Evolutionary conservation across 1,140 invertebrate genomes (phyloP).

Genomic region (Hermetia illucens): DNA sequence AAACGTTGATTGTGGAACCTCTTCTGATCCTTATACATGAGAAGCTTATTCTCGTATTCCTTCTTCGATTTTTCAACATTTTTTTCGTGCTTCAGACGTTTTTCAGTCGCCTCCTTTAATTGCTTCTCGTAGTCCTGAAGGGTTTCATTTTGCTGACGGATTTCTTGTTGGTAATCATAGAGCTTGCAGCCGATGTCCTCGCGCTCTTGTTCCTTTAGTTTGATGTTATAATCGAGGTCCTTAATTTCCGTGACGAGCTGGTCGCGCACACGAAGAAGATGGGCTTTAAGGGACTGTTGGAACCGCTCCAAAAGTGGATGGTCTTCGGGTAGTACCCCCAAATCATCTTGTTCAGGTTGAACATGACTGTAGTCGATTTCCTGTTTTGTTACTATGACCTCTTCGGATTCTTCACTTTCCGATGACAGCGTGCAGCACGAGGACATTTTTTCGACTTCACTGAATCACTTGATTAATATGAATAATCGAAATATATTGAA

Average conservation of each 20-base stretch:
- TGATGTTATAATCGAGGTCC: constrained; percentile 35
- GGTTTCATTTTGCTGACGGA: constrained; percentile 33
- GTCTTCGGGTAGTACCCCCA: constrained; percentile 30
- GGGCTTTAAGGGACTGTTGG: constrained; percentile 41
- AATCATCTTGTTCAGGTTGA: background rate
- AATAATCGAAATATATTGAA: too few relatives aligned
- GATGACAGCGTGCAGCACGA: too few relatives aligned
- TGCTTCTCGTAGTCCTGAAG: constrained; percentile 34
- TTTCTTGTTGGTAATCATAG: constrained; percentile 36
- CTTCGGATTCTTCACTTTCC: too few relatives aligned
- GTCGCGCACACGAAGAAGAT: constrained; percentile 38
- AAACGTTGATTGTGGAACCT: constrained; percentile 25
- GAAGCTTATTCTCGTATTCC: constrained; percentile 24
- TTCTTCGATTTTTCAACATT: constrained; percentile 21
- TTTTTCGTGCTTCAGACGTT: constrained; percentile 28
- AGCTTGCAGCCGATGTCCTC: constrained; percentile 31
- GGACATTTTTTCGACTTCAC: too few relatives aligned
- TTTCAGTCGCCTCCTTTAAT: constrained; percentile 28
- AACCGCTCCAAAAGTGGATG: constrained; percentile 49
- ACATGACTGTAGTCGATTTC: too few relatives aligned
- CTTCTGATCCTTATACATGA: constrained; percentile 27
- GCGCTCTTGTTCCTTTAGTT: constrained; percentile 28
- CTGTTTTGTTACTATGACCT: too few relatives aligned
- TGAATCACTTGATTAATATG: too few relatives aligned
- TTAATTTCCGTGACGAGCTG: constrained; percentile 39